Evolutionary conservation across 2,797 vertebrate species (phyloP), one percentile per base, ranked within the genome.

Genomic region (Salmo trutta): DNA sequence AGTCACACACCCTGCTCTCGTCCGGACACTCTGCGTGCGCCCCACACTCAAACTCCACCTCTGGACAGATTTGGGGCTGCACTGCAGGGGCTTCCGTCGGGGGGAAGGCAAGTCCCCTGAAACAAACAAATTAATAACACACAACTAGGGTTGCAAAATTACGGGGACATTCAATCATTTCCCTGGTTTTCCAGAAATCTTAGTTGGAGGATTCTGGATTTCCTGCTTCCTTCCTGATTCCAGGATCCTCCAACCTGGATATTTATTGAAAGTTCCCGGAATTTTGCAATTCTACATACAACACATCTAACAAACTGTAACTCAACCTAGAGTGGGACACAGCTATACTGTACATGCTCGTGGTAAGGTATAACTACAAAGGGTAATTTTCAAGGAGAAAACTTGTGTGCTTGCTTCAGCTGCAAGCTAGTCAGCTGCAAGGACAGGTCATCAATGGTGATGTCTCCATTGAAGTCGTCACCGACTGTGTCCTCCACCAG

Each of bases 381-480:
- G 59, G 59, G 5, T 62, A 8, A 3, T 62, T 7, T 62, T 62
- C 59, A n/a, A 7, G 21, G 8, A 59, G n/a, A 59, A 59, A 59
- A 59, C 56, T n/a, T 59, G 77, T 85, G 6, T 21, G 56, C n/a
- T 59, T 21, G 59, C n/a, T 24, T 24, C 21, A 10, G 59, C 7
- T 21, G 7, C 2, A 1, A 70, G 70, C 59, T 77, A 36, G 51
- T 36, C 27, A 3, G 47, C 10, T 41, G 41, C 41, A 98, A 98
- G 53, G 97, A 98, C 17, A 97, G 80, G 71, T 99, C 98, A 87
- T 98, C 97, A 41, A 98, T 95, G 54, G 94, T 96, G 82, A 99
- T 98, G 86, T 98, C 98, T 84, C 97, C 98, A 7, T 93, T 93
- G 84, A 98, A 97, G 79, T 96, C 97, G 86, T 99, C 97, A 68